Base-by-base conservation (phyloP, 2,113 vertebrate genomes). In the Syngnathus floridae region DNA sequence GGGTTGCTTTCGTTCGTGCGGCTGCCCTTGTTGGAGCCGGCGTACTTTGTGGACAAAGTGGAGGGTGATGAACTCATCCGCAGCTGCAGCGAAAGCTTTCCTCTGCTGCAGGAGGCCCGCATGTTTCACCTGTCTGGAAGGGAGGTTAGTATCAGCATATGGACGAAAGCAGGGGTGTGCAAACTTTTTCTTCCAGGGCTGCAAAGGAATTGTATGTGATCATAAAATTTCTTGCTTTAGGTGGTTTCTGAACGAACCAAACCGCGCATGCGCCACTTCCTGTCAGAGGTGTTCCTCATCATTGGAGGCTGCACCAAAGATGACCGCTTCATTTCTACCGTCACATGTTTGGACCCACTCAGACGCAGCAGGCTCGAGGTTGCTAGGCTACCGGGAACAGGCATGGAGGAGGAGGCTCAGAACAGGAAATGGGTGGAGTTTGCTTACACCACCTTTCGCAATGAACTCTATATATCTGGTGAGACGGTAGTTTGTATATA, bases 401-500 rank as follows among this genome's bases (percentile, higher is more conserved):
- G 96, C 69, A 89, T 92, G 68, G 94, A 95, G 74, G 78, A 87
- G 0, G 94, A 98, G 75, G 91, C 86, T 19, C 93, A 96, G 65
- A 95, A 89, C 77, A 94, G 89, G 82, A 99, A 97, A 86, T 98
- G 96, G 97, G 95, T 99, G 90, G 97, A 99, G 80, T 99, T 99
- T 84, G 93, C 97, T 12, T 98, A 95, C 41, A 86, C 94, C 79
- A 97, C 95, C 0, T 93, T 98, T 73, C 94, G 94, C 82, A 99
- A 99, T 71, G 97, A 99, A 88, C 93, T 99, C 60, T 99, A 95
- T 86, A 93, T 99, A 80, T 96, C 95, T n/a, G 97, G 97, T 98
- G 70, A 85, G 82, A 43, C 8, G 52, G n/a, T 9, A 26, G 0
- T 40, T n/a, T 26, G 12, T 1, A 26, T 13, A 14, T 21, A n/a